Evolutionary conservation across 2,113 vertebrate genomes (phyloP), one percentile per base, ranked within the genome.

Genomic region (Dascyllus trimaculatus): DNA sequence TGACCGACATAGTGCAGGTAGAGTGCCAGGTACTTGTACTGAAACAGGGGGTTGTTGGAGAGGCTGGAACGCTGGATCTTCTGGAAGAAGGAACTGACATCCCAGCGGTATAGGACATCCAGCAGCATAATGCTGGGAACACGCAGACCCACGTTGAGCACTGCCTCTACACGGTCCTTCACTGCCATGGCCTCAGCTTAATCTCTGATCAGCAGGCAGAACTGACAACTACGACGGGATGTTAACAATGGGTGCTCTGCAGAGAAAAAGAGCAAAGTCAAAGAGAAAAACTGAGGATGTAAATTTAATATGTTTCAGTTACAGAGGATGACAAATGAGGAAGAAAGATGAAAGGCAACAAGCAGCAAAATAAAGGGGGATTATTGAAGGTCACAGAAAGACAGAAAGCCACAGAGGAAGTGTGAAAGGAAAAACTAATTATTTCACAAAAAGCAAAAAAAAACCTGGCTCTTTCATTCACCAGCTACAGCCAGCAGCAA

Each of bases 91-190:
- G 98, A 99, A 95, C 97, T 96, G 90, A 99, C 98, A 54, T 99
- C 98, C 98, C 98, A 99, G 80, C 97, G 95, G 93, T 99, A 99
- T 52, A 99, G 94, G 89, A 99, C 96, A 59, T 99, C 98, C 91
- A 99, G 93, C 65, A 99, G 94, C 98, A 99, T 98, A 94, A 99
- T 99, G 95, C 98, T 99, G 48, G 98, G 97, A 65, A 99, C 97
- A 68, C 98, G 93, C 13, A 99, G 95, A 83, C 97, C 97, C 95
- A 99, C 98, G n/a, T 99, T 99, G 85, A 99, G 95, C 68, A 99
- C 94, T 40, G 98, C 96, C 93, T 98, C 98, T 78, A 99, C 85
- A 54, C 97, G 96, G 91, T 97, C 97, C 93, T 96, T 97, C 86
- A 97, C 94, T 87, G 96, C 96, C 97, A 98, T 98, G 92, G 87